These are phyloP conservation scores for Clamator glandarius DNA, from an alignment of 2,797 vertebrate genomes.

Conservation along the genomic window DNA sequence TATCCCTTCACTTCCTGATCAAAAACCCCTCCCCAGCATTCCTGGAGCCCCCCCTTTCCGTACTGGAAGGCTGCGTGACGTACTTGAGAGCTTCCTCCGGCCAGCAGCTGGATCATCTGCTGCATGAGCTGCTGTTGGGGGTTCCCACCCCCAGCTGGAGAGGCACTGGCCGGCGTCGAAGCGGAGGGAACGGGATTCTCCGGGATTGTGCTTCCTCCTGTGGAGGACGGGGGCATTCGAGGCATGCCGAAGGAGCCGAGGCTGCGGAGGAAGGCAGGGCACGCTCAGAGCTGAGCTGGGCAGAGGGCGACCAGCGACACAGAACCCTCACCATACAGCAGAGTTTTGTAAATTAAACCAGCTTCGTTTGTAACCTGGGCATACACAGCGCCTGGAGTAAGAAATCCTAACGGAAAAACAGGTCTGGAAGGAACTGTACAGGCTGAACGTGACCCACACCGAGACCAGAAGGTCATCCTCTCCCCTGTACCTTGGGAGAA, in stretches of 20 bases:
- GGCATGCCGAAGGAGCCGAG: slow-evolving; percentile 86
- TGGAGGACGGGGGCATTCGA: slow-evolving; percentile 71
- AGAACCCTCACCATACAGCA: neutral
- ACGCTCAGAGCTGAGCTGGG: neutral
- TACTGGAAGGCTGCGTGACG: neutral
- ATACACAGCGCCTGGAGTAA: rapidly evolving
- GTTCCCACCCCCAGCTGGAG: slow-evolving; percentile 83
- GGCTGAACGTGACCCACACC: rapidly evolving
- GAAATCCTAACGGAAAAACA: neutral
- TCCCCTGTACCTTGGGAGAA: no score
- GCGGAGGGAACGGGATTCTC: slow-evolving; percentile 82
- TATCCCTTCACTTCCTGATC: no score
- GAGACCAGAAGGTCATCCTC: neutral
- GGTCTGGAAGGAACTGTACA: neutral
- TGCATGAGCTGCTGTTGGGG: slow-evolving; percentile 96
- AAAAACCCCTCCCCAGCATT: no score
- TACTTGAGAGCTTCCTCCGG: slow-evolving; percentile 90
- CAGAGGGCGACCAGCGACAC: neutral
- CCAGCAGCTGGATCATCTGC: slow-evolving; percentile 98
- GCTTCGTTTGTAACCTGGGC: rapidly evolving
- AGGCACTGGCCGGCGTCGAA: slow-evolving; percentile 74
- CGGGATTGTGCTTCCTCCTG: slow-evolving; percentile 79
- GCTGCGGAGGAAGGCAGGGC: slow-evolving; percentile 69
- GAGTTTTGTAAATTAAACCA: neutral
- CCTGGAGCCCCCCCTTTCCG: no score